These are phyloP conservation scores for Aplodontia rufa DNA, from an alignment of 2,113 vertebrate genomes.

Conservation along the genomic window DNA sequence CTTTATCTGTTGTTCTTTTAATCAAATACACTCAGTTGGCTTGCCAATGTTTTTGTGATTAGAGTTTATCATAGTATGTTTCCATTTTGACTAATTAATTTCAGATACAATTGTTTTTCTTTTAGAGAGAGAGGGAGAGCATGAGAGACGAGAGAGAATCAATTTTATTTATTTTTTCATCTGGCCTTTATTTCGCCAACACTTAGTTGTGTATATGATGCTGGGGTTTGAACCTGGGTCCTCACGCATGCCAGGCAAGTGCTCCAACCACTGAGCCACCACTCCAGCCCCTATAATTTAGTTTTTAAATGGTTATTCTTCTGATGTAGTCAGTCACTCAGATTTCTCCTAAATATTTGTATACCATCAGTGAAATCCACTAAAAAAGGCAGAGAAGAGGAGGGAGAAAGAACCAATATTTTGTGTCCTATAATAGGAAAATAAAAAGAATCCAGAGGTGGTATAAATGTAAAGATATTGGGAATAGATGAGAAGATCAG, in stretches of 20 bases:
- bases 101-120: not conserved
- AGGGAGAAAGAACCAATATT: not conserved
- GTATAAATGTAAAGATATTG: not conserved
- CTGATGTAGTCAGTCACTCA: not conserved
- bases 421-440: not conserved
- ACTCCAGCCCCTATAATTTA: too few relatives aligned
- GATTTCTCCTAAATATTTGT: not conserved
- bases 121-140: too few relatives aligned
- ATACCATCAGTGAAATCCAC: not conserved
- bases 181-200: too few relatives aligned
- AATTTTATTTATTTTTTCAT: too few relatives aligned
- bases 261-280: too few relatives aligned
- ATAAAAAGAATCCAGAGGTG: not conserved
- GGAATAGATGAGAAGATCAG: not conserved
- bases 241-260: too few relatives aligned
- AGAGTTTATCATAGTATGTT: not conserved
- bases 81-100: not conserved
- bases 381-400: not conserved
- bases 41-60: not conserved
- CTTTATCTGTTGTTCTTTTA: not conserved
- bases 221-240: too few relatives aligned
- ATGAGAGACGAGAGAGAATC: too few relatives aligned
- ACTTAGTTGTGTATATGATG: too few relatives aligned
- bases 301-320: slow-evolving; percentile 5
- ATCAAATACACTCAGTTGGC: not conserved